phyloP scores from a whole-genome alignment of 2,888 invertebrate species.

The Acrocyrtus sp. region DNA sequence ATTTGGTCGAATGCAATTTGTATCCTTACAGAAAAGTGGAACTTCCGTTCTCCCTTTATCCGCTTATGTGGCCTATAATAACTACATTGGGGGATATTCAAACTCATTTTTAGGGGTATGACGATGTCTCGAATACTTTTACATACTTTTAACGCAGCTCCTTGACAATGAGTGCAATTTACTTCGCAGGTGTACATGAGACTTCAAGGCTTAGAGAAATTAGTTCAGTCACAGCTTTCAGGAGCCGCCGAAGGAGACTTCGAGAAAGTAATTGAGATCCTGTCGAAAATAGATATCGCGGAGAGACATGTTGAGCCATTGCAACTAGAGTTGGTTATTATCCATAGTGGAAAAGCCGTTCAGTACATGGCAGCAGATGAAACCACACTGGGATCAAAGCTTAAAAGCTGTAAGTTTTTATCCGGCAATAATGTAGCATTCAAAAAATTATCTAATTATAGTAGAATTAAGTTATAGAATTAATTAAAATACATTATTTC shows the following conservation, averaged over 20 bases:
- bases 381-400: constrained; percentile 31
- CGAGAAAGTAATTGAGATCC: constrained; percentile 56
- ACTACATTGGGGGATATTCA: constrained; percentile 57
- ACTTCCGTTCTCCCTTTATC: constrained; percentile 55
- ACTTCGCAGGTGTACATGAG: constrained; percentile 54
- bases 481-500: too few species aligned
- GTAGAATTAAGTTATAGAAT: too few species aligned
- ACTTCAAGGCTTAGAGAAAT: constrained; percentile 59
- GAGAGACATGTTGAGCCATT: constrained; percentile 40
- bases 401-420: constrained; percentile 20
- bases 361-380: constrained; percentile 58
- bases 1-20: constrained; percentile 51
- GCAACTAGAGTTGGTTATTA: constrained; percentile 53
- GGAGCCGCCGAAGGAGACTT: constrained; percentile 36
- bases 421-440: too few species aligned
- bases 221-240: constrained; percentile 31
- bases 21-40: constrained; percentile 57
- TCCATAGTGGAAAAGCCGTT: constrained; percentile 53
- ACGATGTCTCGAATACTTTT: neutral
- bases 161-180: neutral
- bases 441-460: too few species aligned
- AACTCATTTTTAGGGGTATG: constrained; percentile 56
- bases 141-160: neutral
- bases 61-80: constrained; percentile 54
- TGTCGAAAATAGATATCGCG: constrained; percentile 54